Evolutionary conservation across 1,140 invertebrate genomes (phyloP).

Genomic region (Lepidurus apus): DNA sequence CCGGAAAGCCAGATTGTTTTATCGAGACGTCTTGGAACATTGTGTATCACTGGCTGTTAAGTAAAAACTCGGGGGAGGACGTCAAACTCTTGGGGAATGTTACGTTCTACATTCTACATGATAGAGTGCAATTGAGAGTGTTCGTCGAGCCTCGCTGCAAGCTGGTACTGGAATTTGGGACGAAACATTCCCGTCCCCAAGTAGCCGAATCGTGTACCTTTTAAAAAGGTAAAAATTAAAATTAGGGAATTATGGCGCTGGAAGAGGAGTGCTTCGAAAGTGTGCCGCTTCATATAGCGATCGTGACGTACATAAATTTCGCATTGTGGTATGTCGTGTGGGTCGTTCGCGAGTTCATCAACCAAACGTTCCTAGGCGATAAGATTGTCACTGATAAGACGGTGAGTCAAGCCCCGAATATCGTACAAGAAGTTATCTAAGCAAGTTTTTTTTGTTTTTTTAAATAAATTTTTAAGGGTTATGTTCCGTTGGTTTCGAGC

Average conservation of each 20-base stretch:
- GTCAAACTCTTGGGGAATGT: neutral
- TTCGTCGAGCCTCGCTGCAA: neutral
- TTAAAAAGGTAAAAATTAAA: no score
- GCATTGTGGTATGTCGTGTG: conserved; percentile 80
- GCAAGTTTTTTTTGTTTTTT: conserved; percentile 33
- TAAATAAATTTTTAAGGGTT: conserved; percentile 66
- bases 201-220: no score
- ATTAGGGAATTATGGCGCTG: neutral
- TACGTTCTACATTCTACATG: neutral
- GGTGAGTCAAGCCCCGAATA: neutral
- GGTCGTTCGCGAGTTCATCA: conserved; percentile 73
- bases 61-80: neutral
- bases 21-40: neutral
- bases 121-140: neutral
- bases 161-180: neutral
- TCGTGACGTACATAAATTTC: conserved; percentile 81
- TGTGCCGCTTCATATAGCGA: conserved; percentile 70
- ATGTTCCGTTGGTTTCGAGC: conserved; percentile 82
- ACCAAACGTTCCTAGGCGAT: conserved; percentile 45
- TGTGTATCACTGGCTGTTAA: neutral
- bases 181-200: no score
- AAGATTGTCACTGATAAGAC: conserved; percentile 26
- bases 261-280: conserved; percentile 70
- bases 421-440: neutral
- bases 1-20: neutral